Conservation (phyloP, 2,888 invertebrate species). For the Agapetus fuscipes region DNA sequence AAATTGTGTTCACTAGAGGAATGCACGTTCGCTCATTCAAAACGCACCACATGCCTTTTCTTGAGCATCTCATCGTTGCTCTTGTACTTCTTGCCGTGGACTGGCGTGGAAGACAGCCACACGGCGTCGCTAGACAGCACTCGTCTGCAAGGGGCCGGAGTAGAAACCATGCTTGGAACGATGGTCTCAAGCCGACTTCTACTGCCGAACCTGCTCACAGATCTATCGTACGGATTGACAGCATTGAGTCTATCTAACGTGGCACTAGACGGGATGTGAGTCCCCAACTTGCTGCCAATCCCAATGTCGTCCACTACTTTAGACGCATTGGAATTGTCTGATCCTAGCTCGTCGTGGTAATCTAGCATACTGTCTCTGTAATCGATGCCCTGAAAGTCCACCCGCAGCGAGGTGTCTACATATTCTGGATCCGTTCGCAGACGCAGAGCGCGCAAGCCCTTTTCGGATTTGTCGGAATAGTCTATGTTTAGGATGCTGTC, state of each 20-base stretch:
- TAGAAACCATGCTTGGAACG: not conserved
- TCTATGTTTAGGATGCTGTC: conserved; percentile 15
- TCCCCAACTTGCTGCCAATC: conserved; percentile 5
- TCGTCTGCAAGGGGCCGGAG: conserved; percentile 8
- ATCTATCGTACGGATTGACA: conserved; percentile 10
- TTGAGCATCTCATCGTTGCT: conserved; percentile 22
- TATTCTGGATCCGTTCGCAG: conserved; percentile 5
- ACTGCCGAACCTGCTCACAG: conserved; percentile 13
- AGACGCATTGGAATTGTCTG: not conserved
- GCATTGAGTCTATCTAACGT: conserved; percentile 12
- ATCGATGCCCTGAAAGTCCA: conserved; percentile 9
- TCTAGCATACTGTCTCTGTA: conserved; percentile 16
- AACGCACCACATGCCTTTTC: conserved; percentile 19
- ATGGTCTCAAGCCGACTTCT: conserved; percentile 10
- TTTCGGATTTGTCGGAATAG: conserved; percentile 15
- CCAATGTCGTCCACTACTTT: not conserved
- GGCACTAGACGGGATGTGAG: conserved; percentile 9
- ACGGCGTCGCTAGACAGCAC: conserved; percentile 20
- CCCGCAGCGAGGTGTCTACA: conserved; percentile 10
- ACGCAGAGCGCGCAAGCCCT: conserved; percentile 4
- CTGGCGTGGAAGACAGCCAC: conserved; percentile 15
- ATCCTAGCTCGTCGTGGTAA: conserved; percentile 7
- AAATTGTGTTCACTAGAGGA: too few species aligned
- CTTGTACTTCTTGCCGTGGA: conserved; percentile 13
- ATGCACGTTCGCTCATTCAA: conserved; percentile 9